Conservation (phyloP, 2,113 vertebrate genomes). For the Mola mola region DNA sequence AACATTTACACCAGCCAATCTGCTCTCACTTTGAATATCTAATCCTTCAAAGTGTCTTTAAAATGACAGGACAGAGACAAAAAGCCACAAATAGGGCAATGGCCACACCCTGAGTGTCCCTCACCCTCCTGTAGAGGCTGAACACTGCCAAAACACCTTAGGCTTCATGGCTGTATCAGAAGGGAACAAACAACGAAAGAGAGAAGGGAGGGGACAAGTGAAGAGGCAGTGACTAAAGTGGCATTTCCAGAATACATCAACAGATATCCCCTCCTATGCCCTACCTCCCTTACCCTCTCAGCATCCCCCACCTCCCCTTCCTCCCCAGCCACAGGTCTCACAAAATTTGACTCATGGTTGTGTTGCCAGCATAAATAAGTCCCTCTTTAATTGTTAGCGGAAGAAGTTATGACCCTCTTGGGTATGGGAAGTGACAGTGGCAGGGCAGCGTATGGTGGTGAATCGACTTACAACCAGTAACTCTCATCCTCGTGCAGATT, state of each 20-base stretch:
- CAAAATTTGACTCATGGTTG: conserved; percentile 98
- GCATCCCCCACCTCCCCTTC: conserved; percentile 20
- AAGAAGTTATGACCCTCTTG: conserved; percentile 98
- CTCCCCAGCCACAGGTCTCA: conserved; percentile 88
- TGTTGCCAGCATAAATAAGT: conserved; percentile 99
- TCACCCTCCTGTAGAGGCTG: conserved; percentile 65
- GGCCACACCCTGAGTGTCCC: conserved; percentile 43
- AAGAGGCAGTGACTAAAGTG: conserved; percentile 82
- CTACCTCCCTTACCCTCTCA: conserved; percentile 33
- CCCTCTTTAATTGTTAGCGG: conserved; percentile 99
- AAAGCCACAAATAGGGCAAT: conserved; percentile 17
- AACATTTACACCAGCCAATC: too few species aligned
- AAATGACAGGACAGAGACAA: not conserved
- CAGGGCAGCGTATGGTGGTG: conserved; percentile 91
- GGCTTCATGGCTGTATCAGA: conserved; percentile 83
- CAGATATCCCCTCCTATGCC: conserved; percentile 79
- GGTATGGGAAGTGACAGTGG: conserved; percentile 94
- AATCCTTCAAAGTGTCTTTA: too few species aligned
- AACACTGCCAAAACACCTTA: conserved; percentile 71
- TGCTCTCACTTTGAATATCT: too few species aligned
- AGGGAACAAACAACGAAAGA: conserved; percentile 77
- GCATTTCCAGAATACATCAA: conserved; percentile 90
- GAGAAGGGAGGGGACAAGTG: not conserved
- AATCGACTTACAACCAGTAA: conserved; percentile 92
- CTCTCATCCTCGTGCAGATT: conserved; percentile 97